These are phyloP conservation scores for Stenurella melanura DNA, from an alignment of 2,888 invertebrate species.

Conservation along the genomic window DNA sequence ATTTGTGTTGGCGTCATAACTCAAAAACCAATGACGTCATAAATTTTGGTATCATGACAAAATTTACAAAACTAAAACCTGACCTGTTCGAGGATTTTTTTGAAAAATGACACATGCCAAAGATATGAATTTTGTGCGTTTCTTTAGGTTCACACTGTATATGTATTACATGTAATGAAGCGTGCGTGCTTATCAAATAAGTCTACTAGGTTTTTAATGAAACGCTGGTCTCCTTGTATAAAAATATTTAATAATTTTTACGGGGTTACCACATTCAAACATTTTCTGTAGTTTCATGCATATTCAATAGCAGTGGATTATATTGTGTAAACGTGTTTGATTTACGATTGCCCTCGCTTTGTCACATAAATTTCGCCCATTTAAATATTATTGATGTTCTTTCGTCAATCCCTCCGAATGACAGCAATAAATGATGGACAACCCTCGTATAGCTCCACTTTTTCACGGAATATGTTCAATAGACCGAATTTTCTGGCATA, in stretches of 20 bases:
- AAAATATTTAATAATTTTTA: neutral
- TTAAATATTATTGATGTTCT: slow-evolving; percentile 19
- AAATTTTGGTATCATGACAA: no score
- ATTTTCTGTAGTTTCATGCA: neutral
- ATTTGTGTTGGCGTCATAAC: no score
- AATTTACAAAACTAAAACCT: no score
- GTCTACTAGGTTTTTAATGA: no score
- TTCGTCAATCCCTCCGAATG: slow-evolving; percentile 3
- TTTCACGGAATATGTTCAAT: slow-evolving; percentile 15
- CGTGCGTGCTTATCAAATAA: no score
- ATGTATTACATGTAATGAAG: no score
- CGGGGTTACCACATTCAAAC: neutral
- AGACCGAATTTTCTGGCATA: slow-evolving; percentile 31
- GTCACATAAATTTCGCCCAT: slow-evolving; percentile 22
- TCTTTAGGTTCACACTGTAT: no score
- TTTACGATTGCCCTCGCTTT: slow-evolving; percentile 14
- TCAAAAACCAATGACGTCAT: no score
- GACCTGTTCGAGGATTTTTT: no score
- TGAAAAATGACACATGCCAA: no score
- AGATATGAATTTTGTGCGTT: no score
- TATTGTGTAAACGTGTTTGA: slow-evolving; percentile 2
- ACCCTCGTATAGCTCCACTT: neutral
- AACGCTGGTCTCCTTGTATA: no score
- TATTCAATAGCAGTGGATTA: neutral
- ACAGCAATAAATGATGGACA: slow-evolving; percentile 27